Base-by-base conservation (phyloP, 2,888 invertebrate genomes). In the Parthenolecanium corni region DNA sequence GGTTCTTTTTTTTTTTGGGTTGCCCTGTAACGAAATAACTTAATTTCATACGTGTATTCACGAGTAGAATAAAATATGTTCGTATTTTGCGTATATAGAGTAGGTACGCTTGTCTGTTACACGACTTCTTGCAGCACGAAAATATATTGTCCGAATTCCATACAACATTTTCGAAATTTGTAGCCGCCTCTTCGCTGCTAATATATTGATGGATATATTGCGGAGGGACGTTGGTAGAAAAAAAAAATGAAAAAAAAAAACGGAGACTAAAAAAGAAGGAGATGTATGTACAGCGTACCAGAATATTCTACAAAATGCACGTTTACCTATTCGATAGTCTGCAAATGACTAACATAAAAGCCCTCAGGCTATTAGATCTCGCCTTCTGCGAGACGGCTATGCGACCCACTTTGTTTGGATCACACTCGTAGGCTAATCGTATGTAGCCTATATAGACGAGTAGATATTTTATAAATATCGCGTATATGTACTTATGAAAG, bases 391-490 rank as follows among this genome's bases (percentile, higher is more conserved):
- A 42, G 44, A 14, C 44, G 44, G 44, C 44, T 42, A 14, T 14
- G 5, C 44, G 44, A 42, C 44, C 44, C 44, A 42, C 44, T 42
- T 42, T 42, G 14, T 14, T 18, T 4, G 3, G 44, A 14, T 14
- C 44, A 42, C 44, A 42, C 44, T 42, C 6, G 4, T 42, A 56
- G 56, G 56, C 56, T 56, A 56, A 56, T 56, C 56, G 44, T 56
- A 56, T 56, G 56, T 56, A n/a, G n/a, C n/a, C n/a, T n/a, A 56
- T 56, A 44, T 56, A 56, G 56, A 56, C 56, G 44, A 56, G 56
- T 56, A 42, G 56, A 56, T n/a, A n/a, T n/a, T n/a, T n/a, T n/a
- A 56, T 56, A 56, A n/a, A 31, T 31, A 31, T 31, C 31, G 31
- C 9, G 9, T 4, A 9, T 31, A 31, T 9, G 9, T 9, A 42